A percentile compares a stretch with the other conserved stretches of the same genome.
Evolutionary conservation across 2,113 vertebrate species (phyloP).

Genomic region (Falco punctatus): DNA sequence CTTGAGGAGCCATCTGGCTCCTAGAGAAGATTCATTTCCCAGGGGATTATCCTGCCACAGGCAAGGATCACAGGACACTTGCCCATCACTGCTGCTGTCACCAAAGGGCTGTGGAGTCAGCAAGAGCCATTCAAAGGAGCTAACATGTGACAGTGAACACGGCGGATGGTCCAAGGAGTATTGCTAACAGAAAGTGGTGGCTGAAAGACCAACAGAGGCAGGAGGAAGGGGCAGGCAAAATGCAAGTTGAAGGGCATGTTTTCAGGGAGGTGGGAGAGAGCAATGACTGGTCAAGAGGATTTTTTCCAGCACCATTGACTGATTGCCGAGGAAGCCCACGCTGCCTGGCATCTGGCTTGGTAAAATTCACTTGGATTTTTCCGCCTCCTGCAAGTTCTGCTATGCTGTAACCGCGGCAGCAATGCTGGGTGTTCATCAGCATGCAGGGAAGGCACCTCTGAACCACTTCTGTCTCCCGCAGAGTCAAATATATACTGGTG

Average conservation of each 20-base stretch:
- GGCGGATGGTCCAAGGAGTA: neutral
- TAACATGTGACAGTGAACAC: fast-evolving
- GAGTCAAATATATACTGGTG: neutral
- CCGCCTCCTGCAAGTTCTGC: neutral
- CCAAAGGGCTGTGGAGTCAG: neutral
- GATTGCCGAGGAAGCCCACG: neutral
- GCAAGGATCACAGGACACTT: neutral
- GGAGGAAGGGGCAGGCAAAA: neutral
- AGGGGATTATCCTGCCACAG: neutral
- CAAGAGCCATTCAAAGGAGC: neutral
- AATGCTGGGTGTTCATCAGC: neutral
- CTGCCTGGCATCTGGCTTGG: neutral
- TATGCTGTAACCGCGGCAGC: neutral
- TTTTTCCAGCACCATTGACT: neutral
- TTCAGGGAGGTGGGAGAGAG: neutral
- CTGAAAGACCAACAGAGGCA: neutral
- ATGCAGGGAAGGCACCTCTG: neutral
- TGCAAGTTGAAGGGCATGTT: neutral
- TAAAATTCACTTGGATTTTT: neutral
- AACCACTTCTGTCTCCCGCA: neutral
- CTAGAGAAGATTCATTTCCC: neutral
- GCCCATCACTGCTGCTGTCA: neutral
- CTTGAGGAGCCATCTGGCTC: neutral
- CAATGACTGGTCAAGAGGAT: neutral
- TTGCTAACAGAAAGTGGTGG: neutral